Evolutionary conservation across 2,113 vertebrate genomes (phyloP).

Genomic region (Bucco capensis): DNA sequence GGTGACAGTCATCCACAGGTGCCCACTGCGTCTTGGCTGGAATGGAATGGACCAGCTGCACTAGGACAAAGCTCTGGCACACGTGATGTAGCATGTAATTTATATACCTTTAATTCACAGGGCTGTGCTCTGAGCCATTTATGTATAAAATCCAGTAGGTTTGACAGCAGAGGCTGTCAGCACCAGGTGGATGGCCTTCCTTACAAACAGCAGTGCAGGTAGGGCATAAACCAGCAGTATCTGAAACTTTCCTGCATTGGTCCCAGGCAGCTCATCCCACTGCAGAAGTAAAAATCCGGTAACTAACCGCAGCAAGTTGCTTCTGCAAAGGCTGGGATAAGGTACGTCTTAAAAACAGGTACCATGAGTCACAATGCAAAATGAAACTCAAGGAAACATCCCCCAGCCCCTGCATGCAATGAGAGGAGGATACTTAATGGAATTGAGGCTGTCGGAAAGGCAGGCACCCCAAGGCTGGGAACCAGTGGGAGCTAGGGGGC

Average conservation of each 20-base stretch:
- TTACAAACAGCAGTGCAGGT: not conserved
- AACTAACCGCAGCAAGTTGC: not conserved
- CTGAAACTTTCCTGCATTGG: not conserved
- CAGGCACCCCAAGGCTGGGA: not conserved
- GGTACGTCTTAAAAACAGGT: not conserved
- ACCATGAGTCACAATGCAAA: not conserved
- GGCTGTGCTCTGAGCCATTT: not conserved
- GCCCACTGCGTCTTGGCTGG: not conserved
- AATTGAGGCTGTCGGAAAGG: not conserved
- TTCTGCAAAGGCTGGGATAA: not conserved
- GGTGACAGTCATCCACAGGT: not conserved
- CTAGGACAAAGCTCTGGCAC: not conserved
- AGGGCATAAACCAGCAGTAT: not conserved
- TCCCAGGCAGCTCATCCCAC: not conserved
- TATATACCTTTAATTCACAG: not conserved
- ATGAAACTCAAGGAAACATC: not conserved
- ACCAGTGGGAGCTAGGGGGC: fast-evolving
- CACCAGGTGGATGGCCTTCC: not conserved
- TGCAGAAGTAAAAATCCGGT: not conserved
- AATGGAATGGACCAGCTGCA: not conserved
- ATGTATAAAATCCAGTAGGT: not conserved
- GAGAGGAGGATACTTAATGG: not conserved
- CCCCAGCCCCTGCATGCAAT: not conserved
- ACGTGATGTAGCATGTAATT: fast-evolving
- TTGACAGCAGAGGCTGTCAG: not conserved